phyloP scores from a whole-genome alignment of 2,888 invertebrate species.

The Drosophila aldrichi region DNA sequence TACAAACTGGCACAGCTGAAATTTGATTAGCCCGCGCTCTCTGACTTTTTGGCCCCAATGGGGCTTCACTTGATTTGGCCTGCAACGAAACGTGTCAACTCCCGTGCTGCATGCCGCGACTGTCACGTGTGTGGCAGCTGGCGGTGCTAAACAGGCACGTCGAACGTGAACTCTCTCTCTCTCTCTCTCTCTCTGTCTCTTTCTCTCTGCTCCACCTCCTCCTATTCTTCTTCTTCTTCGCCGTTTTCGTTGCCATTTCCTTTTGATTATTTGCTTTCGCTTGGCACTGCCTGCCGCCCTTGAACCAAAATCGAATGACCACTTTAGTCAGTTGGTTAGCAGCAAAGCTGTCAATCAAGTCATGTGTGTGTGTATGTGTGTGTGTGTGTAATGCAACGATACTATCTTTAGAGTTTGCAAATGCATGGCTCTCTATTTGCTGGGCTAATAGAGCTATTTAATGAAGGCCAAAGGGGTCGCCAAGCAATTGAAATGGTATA shows the following conservation, averaged over 20 bases:
- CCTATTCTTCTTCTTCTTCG: not conserved
- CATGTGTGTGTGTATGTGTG: not conserved
- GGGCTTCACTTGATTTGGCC: slow-evolving; percentile 35
- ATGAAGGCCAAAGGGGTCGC: not conserved
- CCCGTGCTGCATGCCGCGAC: slow-evolving; percentile 46
- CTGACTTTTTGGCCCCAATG: slow-evolving; percentile 11
- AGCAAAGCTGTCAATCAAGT: not conserved
- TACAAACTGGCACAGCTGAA: slow-evolving; percentile 28
- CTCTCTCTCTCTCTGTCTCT: not conserved
- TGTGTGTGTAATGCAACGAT: not conserved
- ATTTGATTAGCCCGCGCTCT: slow-evolving; percentile 47
- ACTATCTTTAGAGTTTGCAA: not conserved
- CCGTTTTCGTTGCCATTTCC: not conserved
- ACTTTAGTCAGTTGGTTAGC: slow-evolving; percentile 29
- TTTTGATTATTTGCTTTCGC: not conserved
- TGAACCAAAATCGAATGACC: slow-evolving; percentile 51
- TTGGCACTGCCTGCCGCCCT: slow-evolving; percentile 30
- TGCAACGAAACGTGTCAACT: slow-evolving; percentile 30
- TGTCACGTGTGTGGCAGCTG: slow-evolving; percentile 46
- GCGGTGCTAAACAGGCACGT: slow-evolving; percentile 1
- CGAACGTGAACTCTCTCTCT: not conserved
- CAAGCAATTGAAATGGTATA: accelerated
- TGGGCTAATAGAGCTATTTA: not conserved
- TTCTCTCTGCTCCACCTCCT: not conserved
- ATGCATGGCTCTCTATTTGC: not conserved